Evolutionary conservation across 2,888 invertebrate genomes (phyloP), one percentile per base, ranked within the genome.

Genomic region (Apotomis betuletana): DNA sequence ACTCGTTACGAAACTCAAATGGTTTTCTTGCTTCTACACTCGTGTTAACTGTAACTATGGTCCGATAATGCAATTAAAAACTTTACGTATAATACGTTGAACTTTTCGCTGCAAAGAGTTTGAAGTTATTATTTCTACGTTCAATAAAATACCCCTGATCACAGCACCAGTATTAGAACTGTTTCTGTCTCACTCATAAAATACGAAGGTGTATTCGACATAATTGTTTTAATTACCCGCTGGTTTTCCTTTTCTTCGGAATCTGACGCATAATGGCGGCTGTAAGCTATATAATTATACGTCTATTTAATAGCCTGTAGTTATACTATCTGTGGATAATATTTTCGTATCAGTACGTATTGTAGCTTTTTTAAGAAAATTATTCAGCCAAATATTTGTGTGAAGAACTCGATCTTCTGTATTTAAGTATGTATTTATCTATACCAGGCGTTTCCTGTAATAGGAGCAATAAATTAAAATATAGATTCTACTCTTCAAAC

Each of bases 201-300:
- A 59, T 54, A 59, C 58, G 58, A 27, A 62, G 61, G 57, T 46
- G 38, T 63, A 54, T 46, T 54, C 54, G 27, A 70, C 54, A 3
- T 67, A 67, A 72, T 72, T 68, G 68, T 68, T 72, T 68, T 72
- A 72, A 72, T 68, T 58, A 58, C 49, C 67, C 15, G 46, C 58
- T 59, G 64, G 54, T 68, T 72, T 72, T 68, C 46, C 58, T 68
- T 72, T 72, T 68, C 68, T 68, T 54, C 15, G 38, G 58, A 72
- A 54, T n/a, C 58, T 59, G 68, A 63, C 52, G 62, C 15, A 68
- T 67, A 72, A 68, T 63, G 51, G 61, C 55, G 10, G 46, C 54
- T 46, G 58, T 5, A 61, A 10, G 44, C 57, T 71, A 63, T 71
- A 63, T 72, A 71, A 71, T 67, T 71, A 67, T 15, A 61, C 60